These are phyloP conservation scores for Hydrolagus colliei DNA, from an alignment of 2,797 vertebrate genomes.

Conservation along the genomic window DNA sequence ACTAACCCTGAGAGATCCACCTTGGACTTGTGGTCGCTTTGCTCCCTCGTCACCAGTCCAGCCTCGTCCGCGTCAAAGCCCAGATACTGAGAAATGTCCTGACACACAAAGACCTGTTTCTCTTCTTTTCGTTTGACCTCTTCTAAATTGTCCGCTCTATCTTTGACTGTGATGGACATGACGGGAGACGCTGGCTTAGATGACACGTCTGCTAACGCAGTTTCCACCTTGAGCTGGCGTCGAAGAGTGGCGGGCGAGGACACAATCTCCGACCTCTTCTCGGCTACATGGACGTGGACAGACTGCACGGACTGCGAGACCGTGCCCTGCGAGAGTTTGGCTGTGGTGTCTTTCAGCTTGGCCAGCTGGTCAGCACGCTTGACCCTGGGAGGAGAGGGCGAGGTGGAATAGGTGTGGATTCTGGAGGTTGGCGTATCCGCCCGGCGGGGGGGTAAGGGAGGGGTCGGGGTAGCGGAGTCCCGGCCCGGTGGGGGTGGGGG, in stretches of 20 bases:
- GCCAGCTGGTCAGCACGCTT: slow-evolving; percentile 67
- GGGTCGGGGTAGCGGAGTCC: slow-evolving; percentile 48
- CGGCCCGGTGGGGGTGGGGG: slow-evolving; percentile 46
- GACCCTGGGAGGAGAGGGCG: slow-evolving; percentile 64
- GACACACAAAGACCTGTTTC: slow-evolving; percentile 53
- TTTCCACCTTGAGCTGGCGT: slow-evolving; percentile 71
- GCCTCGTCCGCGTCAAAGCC: slow-evolving; percentile 54
- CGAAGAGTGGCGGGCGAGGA: slow-evolving; percentile 70
- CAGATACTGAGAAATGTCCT: slow-evolving; percentile 55
- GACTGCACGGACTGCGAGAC: slow-evolving; percentile 48
- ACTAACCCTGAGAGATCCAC: slow-evolving; percentile 48
- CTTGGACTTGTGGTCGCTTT: slow-evolving; percentile 51
- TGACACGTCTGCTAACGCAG: slow-evolving; percentile 42
- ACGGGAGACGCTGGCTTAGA: slow-evolving; percentile 50
- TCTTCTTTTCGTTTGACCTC: slow-evolving; percentile 59
- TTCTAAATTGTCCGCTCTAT: slow-evolving; percentile 59
- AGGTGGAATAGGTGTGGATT: slow-evolving; percentile 48
- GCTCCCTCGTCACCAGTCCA: slow-evolving; percentile 50
- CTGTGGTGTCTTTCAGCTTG: slow-evolving; percentile 72
- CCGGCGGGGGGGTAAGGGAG: slow-evolving; percentile 56
- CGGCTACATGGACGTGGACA: slow-evolving; percentile 51
- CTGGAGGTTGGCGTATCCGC: slow-evolving; percentile 57
- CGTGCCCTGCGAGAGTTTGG: slow-evolving; percentile 60
- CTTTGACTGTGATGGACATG: slow-evolving; percentile 53
- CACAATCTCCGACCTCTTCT: slow-evolving; percentile 73